Conservation (phyloP, 2,888 invertebrate species). For the Apantesis nais region DNA sequence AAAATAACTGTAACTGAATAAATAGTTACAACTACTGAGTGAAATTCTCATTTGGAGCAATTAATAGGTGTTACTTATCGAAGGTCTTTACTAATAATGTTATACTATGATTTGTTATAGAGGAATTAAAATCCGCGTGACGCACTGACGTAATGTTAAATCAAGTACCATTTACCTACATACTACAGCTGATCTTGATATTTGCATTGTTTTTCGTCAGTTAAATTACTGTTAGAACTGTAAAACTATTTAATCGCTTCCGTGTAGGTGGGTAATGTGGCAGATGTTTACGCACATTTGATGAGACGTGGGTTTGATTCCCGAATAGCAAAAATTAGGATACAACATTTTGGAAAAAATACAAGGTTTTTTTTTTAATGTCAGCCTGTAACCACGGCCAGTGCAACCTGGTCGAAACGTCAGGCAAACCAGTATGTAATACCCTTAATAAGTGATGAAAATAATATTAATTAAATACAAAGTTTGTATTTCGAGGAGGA, state of each 20-base stretch:
- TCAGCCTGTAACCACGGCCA: too few relatives aligned
- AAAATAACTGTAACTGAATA: conserved; percentile 30
- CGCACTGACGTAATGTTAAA: conserved; percentile 27
- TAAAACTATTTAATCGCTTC: neutral
- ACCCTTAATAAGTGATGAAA: too few relatives aligned
- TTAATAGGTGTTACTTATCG: conserved; percentile 8
- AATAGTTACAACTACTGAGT: conserved; percentile 23
- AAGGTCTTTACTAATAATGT: conserved; percentile 1
- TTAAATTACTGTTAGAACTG: neutral
- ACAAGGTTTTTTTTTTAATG: too few relatives aligned
- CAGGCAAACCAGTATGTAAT: too few relatives aligned
- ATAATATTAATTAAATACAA: too few relatives aligned
- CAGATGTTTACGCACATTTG: neutral
- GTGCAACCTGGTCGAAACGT: too few relatives aligned
- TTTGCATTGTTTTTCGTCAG: neutral
- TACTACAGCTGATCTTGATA: neutral
- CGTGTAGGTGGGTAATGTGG: neutral
- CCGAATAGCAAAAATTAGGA: neutral
- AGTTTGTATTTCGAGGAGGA: too few relatives aligned
- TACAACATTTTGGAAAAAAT: too few relatives aligned
- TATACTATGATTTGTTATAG: conserved; percentile 38
- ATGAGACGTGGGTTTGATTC: neutral
- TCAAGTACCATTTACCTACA: conserved; percentile 22
- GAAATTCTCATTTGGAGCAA: conserved; percentile 4
- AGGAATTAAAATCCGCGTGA: conserved; percentile 41